Evolutionary conservation across 2,888 invertebrate genomes (phyloP).

Genomic region (Hermodice carunculata): DNA sequence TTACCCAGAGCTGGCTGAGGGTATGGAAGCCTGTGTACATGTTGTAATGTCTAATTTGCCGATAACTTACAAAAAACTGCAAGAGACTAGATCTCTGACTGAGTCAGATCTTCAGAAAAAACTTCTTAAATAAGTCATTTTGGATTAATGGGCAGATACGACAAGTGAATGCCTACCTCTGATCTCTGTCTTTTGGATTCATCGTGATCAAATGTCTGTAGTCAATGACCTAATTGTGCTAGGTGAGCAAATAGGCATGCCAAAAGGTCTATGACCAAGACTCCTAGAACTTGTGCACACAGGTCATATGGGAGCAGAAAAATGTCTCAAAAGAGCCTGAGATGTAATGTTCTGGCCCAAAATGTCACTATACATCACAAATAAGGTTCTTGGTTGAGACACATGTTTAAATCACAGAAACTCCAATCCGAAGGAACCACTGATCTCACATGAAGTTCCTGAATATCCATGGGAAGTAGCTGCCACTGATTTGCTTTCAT

Average conservation of each 20-base stretch:
- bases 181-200: too few species aligned
- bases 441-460: conserved; percentile 13
- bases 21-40: too few species aligned
- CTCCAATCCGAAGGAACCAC: conserved; percentile 7
- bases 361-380: conserved; percentile 8
- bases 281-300: not conserved
- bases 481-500: conserved; percentile 18
- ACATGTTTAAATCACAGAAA: conserved; percentile 2
- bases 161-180: not conserved
- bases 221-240: conserved; percentile 4
- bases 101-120: too few species aligned
- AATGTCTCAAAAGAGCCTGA: conserved; percentile 1
- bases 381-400: conserved; percentile 8
- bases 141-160: not conserved
- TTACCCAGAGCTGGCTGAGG: too few species aligned
- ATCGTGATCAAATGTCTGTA: not conserved
- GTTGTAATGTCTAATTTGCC: too few species aligned
- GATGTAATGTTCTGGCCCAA: conserved; percentile 14
- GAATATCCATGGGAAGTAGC: conserved; percentile 15
- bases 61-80: too few species aligned
- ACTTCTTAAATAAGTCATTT: not conserved
- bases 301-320: conserved; percentile 13
- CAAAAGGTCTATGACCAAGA: not conserved
- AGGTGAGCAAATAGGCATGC: not conserved
- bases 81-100: too few species aligned